Evolutionary conservation across 2,888 invertebrate species (phyloP).

Genomic region (Urechis unicinctus): DNA sequence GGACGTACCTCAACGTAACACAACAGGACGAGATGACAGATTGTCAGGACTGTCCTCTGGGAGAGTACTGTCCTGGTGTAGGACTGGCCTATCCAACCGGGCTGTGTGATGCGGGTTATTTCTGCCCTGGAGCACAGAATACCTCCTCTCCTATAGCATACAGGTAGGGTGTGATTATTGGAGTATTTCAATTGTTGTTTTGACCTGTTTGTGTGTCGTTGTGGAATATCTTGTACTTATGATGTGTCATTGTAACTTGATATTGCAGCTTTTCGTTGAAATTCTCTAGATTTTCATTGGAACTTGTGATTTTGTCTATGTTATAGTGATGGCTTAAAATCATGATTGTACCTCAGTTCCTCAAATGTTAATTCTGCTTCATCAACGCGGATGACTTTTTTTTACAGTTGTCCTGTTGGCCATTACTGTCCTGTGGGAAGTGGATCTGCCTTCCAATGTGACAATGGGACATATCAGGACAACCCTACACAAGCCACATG

Average conservation of each 20-base stretch:
- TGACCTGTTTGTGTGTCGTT: no score
- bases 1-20: slow-evolving; percentile 36
- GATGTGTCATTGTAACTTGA: no score
- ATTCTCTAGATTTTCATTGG: no score
- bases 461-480: slow-evolving; percentile 38
- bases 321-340: no score
- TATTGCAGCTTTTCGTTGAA: no score
- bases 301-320: no score
- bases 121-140: slow-evolving; percentile 41
- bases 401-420: slow-evolving; percentile 42
- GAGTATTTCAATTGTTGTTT: no score
- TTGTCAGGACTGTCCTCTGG: slow-evolving; percentile 30
- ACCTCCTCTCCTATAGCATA: slow-evolving; percentile 33
- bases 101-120: slow-evolving; percentile 31
- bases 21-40: slow-evolving; percentile 28
- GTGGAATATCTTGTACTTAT: no score
- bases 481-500: slow-evolving; percentile 30
- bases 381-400: no score
- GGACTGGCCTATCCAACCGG: slow-evolving; percentile 19
- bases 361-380: no score
- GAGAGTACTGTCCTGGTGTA: slow-evolving; percentile 33
- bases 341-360: no score
- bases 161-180: slow-evolving; percentile 23
- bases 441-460: slow-evolving; percentile 30
- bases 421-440: slow-evolving; percentile 40